Evolutionary conservation across 2,888 invertebrate species (phyloP).

Genomic region (Pseudanteris insignis): DNA sequence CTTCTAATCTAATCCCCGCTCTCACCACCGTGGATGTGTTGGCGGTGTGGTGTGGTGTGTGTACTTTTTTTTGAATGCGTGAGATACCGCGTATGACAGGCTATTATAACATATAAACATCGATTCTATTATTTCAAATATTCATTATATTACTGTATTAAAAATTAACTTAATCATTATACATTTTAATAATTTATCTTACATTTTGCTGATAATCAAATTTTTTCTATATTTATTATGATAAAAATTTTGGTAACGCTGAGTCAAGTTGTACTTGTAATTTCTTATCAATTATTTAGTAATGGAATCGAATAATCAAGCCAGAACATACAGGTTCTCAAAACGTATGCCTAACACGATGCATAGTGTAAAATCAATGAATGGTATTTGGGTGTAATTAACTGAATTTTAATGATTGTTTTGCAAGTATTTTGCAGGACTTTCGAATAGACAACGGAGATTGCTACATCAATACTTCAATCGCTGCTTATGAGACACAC

Average conservation of each 20-base stretch:
- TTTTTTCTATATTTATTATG: too few species aligned
- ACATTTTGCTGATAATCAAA: too few species aligned
- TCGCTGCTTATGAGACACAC: constrained; percentile 23
- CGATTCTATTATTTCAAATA: too few species aligned
- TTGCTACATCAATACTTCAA: constrained; percentile 22
- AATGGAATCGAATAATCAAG: too few species aligned
- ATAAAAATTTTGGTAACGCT: too few species aligned
- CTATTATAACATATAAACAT: constrained; percentile 33
- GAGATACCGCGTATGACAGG: constrained; percentile 46
- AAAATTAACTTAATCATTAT: too few species aligned
- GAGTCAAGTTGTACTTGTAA: too few species aligned
- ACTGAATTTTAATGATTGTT: constrained; percentile 32
- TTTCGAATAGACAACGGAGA: constrained; percentile 21
- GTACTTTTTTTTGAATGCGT: constrained; percentile 48
- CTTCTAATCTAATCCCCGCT: constrained; percentile 61
- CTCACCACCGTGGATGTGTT: constrained; percentile 67
- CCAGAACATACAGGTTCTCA: constrained; percentile 50
- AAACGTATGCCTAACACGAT: constrained; percentile 24
- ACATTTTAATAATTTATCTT: too few species aligned
- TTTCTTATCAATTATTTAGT: too few species aligned
- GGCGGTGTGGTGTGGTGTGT: constrained; percentile 67
- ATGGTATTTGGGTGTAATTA: constrained; percentile 11
- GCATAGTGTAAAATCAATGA: constrained; percentile 51
- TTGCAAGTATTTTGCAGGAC: constrained; percentile 44
- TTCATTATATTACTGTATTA: too few species aligned